Conservation (phyloP, 2,888 invertebrate genomes). For the Alsophila aescularia region DNA sequence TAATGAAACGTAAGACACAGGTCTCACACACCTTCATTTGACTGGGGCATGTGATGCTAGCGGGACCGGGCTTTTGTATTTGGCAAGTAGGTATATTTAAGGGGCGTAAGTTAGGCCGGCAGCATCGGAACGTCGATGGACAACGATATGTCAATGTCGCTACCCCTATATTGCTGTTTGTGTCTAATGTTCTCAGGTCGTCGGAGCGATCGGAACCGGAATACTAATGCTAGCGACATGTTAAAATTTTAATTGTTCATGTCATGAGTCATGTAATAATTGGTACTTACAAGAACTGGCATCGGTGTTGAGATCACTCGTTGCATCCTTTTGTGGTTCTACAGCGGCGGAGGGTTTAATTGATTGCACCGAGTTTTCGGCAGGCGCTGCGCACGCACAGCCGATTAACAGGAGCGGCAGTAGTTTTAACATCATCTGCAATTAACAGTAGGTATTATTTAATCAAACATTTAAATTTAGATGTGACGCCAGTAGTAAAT, state of each 20-base stretch:
- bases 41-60: too few relatives aligned
- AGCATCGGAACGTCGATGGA: too few relatives aligned
- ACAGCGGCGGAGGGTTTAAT: slow-evolving; percentile 27
- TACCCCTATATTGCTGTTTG: too few relatives aligned
- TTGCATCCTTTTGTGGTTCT: slow-evolving; percentile 39
- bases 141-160: too few relatives aligned
- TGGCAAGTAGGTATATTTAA: too few relatives aligned
- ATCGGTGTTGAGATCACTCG: slow-evolving; percentile 65
- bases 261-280: too few relatives aligned
- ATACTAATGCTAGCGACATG: too few relatives aligned
- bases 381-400: slow-evolving; percentile 48
- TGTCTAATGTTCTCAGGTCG: too few relatives aligned
- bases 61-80: too few relatives aligned
- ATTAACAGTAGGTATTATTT: slow-evolving; percentile 3
- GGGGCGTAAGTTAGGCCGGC: too few relatives aligned
- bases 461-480: too few relatives aligned
- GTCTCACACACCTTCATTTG: neutral
- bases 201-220: too few relatives aligned
- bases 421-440: slow-evolving; percentile 55
- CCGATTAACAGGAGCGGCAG: slow-evolving; percentile 46
- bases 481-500: neutral
- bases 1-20: neutral
- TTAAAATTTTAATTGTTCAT: neutral
- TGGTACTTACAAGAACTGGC: slow-evolving; percentile 67
- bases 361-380: slow-evolving; percentile 21